A percentile compares a stretch with the other conserved stretches of the same genome.
These are phyloP conservation scores for Hesperia comma DNA, from an alignment of 2,888 invertebrate genomes.

Conservation along the genomic window DNA sequence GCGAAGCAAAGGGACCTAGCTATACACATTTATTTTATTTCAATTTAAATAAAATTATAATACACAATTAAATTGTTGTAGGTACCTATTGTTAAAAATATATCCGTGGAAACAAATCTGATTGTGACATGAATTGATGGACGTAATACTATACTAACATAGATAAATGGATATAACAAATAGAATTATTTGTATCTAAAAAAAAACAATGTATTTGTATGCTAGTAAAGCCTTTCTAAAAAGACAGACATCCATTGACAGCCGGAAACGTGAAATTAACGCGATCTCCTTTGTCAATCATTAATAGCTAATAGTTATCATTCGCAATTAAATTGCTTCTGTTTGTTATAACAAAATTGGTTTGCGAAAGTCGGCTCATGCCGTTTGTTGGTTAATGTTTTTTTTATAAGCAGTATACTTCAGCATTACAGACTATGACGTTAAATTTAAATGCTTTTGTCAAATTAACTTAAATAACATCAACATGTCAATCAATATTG, in stretches of 20 bases:
- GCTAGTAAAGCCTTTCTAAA: conserved; percentile 11
- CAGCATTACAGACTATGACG: too few relatives aligned
- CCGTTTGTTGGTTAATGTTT: background rate
- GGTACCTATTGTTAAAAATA: too few relatives aligned
- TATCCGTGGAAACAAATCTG: background rate
- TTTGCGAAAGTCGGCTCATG: conserved; percentile 22
- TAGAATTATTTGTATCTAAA: conserved; percentile 5
- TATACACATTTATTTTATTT: too few relatives aligned
- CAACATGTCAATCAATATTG: too few relatives aligned
- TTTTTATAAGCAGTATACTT: background rate
- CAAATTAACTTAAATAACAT: too few relatives aligned
- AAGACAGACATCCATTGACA: conserved; percentile 17
- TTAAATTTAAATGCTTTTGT: too few relatives aligned
- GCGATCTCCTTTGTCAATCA: conserved; percentile 39
- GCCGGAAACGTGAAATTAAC: conserved; percentile 9
- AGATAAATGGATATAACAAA: background rate
- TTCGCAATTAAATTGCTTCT: conserved; percentile 24
- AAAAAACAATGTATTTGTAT: conserved; percentile 5
- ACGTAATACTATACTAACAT: background rate
- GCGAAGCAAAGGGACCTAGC: too few relatives aligned
- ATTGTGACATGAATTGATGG: background rate
- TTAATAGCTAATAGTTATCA: conserved; percentile 8
- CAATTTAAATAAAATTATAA: too few relatives aligned
- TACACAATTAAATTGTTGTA: too few relatives aligned
- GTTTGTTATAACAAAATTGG: conserved; percentile 18